A percentile compares a stretch with the other conserved stretches of the same genome.
Conservation (phyloP, 2,888 invertebrate genomes). For the Tenthredo distinguenda region DNA sequence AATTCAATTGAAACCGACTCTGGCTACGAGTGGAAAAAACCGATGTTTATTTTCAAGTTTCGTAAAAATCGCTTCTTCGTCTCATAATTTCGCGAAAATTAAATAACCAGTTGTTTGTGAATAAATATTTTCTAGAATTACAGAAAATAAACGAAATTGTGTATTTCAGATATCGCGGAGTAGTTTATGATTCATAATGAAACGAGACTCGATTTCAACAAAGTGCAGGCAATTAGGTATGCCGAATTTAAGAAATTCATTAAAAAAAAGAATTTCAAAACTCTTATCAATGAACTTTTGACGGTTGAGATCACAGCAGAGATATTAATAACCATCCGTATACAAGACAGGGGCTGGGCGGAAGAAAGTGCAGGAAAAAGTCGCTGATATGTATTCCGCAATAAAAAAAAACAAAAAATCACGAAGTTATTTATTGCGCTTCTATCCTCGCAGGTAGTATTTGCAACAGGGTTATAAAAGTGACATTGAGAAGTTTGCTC, state of each 20-base stretch:
- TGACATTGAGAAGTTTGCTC: slow-evolving; percentile 3
- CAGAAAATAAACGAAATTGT: not conserved
- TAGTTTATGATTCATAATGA: not conserved
- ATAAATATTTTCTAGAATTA: too few species aligned
- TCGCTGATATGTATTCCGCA: not conserved
- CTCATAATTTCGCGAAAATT: too few species aligned
- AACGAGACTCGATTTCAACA: not conserved
- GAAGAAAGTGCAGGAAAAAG: not conserved
- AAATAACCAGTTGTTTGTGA: too few species aligned
- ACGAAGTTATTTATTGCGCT: not conserved
- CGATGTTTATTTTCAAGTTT: not conserved
- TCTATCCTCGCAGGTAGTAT: not conserved
- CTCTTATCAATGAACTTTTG: not conserved
- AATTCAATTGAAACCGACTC: not conserved
- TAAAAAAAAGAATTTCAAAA: not conserved
- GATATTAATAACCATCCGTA: not conserved
- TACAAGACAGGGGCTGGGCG: not conserved
- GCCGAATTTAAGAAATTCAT: not conserved
- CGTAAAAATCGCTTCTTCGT: too few species aligned
- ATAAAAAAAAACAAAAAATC: not conserved
- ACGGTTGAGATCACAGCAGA: not conserved
- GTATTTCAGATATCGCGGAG: not conserved
- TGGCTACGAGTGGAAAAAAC: not conserved
- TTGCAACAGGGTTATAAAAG: slow-evolving; percentile 2
- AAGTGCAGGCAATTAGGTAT: not conserved